Evolutionary conservation across 2,888 invertebrate genomes (phyloP).

Genomic region (Sussaba pulchella): DNA sequence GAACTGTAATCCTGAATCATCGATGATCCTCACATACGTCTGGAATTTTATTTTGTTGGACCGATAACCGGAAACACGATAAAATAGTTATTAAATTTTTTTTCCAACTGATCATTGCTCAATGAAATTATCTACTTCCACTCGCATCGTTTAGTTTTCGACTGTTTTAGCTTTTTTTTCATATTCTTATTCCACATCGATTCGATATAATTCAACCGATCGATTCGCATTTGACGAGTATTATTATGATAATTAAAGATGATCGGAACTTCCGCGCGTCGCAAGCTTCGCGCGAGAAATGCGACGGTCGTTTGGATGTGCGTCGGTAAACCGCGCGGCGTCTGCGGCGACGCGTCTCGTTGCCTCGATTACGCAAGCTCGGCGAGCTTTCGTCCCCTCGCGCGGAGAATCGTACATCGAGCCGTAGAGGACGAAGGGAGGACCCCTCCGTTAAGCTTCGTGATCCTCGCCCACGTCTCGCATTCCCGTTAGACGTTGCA

Average conservation of each 20-base stretch:
- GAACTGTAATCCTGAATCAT: slow-evolving; percentile 4
- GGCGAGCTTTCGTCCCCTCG: slow-evolving; percentile 16
- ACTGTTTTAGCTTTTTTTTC: not conserved
- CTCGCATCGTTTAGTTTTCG: not conserved
- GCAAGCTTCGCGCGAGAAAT: slow-evolving; percentile 45
- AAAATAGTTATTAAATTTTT: not conserved
- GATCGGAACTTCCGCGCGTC: slow-evolving; percentile 17
- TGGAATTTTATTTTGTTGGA: not conserved
- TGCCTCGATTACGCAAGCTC: slow-evolving; percentile 58
- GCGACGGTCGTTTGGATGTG: slow-evolving; percentile 21
- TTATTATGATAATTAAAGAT: not conserved
- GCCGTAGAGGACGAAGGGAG: not conserved
- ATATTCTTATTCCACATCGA: not conserved
- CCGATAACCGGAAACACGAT: not conserved
- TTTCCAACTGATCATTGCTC: slow-evolving; percentile 5
- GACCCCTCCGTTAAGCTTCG: not conserved
- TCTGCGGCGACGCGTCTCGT: slow-evolving; percentile 38
- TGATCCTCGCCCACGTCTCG: not conserved
- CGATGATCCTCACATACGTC: not conserved
- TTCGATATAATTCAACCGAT: no score
- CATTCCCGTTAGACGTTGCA: not conserved
- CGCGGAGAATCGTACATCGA: not conserved
- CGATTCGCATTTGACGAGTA: no score
- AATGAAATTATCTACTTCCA: not conserved
- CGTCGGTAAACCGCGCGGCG: slow-evolving; percentile 16